Conservation (phyloP, 2,888 invertebrate genomes). For the Phoronis australis region DNA sequence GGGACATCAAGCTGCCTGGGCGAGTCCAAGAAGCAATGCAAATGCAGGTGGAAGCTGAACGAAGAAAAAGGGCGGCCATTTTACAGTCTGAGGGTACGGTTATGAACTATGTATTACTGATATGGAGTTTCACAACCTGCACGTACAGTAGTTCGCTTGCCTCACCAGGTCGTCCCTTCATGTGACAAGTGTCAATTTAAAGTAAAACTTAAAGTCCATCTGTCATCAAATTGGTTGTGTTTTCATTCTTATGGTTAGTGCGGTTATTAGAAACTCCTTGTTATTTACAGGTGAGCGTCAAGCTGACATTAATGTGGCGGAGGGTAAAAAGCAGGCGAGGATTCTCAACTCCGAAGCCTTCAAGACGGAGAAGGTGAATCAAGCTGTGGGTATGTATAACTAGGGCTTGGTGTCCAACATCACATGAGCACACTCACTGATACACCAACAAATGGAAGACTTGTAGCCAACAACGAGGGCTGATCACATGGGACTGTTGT, state of each 20-base stretch:
- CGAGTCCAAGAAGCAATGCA: conserved; percentile 99
- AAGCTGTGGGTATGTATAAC: conserved; percentile 67
- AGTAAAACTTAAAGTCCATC: too few relatives aligned
- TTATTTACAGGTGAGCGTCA: conserved; percentile 52
- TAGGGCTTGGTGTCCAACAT: too few relatives aligned
- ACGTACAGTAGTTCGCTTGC: too few relatives aligned
- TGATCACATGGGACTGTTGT: too few relatives aligned
- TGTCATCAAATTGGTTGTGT: too few relatives aligned
- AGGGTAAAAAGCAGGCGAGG: conserved; percentile 85
- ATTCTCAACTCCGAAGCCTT: conserved; percentile 95
- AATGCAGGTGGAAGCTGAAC: conserved; percentile 99
- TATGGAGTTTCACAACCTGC: neutral
- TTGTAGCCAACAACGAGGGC: too few relatives aligned
- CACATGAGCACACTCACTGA: too few relatives aligned
- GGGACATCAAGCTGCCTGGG: conserved; percentile 80
- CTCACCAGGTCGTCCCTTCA: too few relatives aligned
- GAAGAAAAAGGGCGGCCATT: conserved; percentile 92
- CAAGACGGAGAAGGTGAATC: conserved; percentile 88
- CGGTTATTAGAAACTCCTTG: too few relatives aligned
- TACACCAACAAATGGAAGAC: too few relatives aligned
- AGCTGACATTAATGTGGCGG: conserved; percentile 91
- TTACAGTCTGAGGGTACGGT: conserved; percentile 87
- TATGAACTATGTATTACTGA: neutral
- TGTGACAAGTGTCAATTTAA: too few relatives aligned
- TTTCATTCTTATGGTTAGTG: too few relatives aligned